Percentiles rank a stretch among this genome's conserved stretches.
phyloP scores from a whole-genome alignment of 2,797 vertebrate genomes.

The Labroides dimidiatus region DNA sequence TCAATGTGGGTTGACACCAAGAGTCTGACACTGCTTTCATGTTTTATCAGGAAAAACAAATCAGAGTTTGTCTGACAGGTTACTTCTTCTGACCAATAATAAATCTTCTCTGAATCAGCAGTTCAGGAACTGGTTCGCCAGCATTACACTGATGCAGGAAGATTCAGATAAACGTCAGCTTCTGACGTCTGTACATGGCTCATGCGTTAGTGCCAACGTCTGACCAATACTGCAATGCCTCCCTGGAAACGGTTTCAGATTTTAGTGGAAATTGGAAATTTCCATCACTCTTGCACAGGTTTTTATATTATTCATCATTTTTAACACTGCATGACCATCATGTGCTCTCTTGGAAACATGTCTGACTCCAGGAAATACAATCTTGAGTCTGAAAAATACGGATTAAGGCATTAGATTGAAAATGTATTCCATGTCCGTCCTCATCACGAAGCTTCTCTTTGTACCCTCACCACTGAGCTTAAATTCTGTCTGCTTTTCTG shows the following conservation, averaged over 20 bases:
- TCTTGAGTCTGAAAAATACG: slow-evolving; percentile 69
- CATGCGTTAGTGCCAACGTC: no score
- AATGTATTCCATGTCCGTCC: slow-evolving; percentile 29
- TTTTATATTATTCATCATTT: slow-evolving; percentile 26
- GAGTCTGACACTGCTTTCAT: no score
- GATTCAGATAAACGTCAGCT: no score
- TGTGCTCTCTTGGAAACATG: slow-evolving; percentile 46
- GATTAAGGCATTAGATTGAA: slow-evolving; percentile 79
- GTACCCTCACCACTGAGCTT: neutral
- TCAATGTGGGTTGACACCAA: no score
- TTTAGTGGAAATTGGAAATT: slow-evolving; percentile 45
- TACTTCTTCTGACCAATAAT: no score
- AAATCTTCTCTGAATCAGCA: no score
- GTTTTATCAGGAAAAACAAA: no score
- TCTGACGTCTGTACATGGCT: no score
- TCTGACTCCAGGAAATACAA: slow-evolving; percentile 70
- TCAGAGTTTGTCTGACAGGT: no score
- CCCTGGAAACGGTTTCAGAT: neutral
- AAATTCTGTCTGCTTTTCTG: slow-evolving; percentile 33
- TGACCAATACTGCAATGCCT: no score
- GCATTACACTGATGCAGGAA: no score
- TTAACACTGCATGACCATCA: slow-evolving; percentile 21
- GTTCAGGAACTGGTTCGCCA: no score
- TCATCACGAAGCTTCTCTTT: slow-evolving; percentile 13
- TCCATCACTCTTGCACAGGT: slow-evolving; percentile 2